Percentiles rank a stretch among this genome's conserved stretches.
phyloP scores from a whole-genome alignment of 2,888 invertebrate species.

The Graphium colonna region DNA sequence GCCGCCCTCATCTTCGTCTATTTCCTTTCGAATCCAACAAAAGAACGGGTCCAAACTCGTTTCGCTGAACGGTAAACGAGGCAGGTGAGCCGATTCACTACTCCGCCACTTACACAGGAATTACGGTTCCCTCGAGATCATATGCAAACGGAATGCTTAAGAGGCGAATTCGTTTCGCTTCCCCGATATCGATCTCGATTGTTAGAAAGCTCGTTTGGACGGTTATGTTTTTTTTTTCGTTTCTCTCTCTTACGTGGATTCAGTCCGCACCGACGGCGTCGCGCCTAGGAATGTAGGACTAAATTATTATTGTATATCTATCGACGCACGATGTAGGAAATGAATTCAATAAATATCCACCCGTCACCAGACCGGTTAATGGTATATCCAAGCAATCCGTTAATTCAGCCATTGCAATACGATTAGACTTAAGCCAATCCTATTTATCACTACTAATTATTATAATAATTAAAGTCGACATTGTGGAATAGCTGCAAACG shows the following conservation, averaged over 20 bases:
- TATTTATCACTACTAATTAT: no score
- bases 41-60: slow-evolving; percentile 11
- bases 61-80: slow-evolving; percentile 18
- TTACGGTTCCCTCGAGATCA: slow-evolving; percentile 20
- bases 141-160: slow-evolving; percentile 17
- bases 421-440: not conserved
- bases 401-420: slow-evolving; percentile 1
- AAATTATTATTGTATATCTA: slow-evolving; percentile 17
- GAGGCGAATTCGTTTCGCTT: slow-evolving; percentile 11
- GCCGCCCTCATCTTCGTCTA: no score
- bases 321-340: slow-evolving; percentile 17
- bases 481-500: not conserved
- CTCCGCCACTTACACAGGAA: slow-evolving; percentile 8
- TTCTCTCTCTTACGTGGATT: not conserved
- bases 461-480: no score
- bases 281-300: slow-evolving; percentile 16
- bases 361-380: slow-evolving; percentile 18
- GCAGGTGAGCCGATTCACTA: slow-evolving; percentile 9
- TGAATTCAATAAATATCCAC: slow-evolving; percentile 20
- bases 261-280: slow-evolving; percentile 3
- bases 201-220: slow-evolving; percentile 19
- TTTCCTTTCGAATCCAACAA: slow-evolving; percentile 3
- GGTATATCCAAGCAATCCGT: slow-evolving; percentile 19
- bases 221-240: slow-evolving; percentile 10
- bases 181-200: slow-evolving; percentile 15